These are phyloP conservation scores for Staurois parvus DNA, from an alignment of 2,797 vertebrate species.

Conservation along the genomic window DNA sequence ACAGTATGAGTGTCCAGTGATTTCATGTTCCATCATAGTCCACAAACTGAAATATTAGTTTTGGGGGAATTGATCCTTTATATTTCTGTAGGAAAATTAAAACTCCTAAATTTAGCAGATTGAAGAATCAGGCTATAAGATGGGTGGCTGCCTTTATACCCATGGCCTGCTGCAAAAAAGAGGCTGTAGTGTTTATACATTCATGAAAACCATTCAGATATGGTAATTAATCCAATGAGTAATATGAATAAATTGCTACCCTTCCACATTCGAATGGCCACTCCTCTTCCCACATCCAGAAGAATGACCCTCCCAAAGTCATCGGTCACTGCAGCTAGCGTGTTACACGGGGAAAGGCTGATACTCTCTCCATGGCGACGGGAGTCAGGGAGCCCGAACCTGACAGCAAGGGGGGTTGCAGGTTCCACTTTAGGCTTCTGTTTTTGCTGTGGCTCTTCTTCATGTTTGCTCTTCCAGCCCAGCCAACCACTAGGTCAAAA, in stretches of 20 bases:
- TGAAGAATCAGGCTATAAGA: no score
- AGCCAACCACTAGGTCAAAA: slow-evolving; percentile 89
- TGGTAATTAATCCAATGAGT: no score
- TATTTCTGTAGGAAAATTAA: no score
- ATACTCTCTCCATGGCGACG: slow-evolving; percentile 93
- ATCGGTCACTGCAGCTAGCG: slow-evolving; percentile 92
- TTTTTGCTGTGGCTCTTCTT: slow-evolving; percentile 89
- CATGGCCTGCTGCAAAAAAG: no score
- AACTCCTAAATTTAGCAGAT: no score
- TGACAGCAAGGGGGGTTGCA: slow-evolving; percentile 89
- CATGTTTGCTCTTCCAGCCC: slow-evolving; percentile 92
- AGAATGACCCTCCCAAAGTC: slow-evolving; percentile 94
- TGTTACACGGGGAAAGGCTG: slow-evolving; percentile 94
- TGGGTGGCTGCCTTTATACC: no score
- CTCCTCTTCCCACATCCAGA: slow-evolving; percentile 89
- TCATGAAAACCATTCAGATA: no score
- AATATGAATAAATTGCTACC: slow-evolving; percentile 72
- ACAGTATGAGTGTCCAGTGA: no score
- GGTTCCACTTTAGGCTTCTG: slow-evolving; percentile 96
- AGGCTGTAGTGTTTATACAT: no score
- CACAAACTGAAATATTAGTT: no score
- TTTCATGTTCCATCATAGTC: no score
- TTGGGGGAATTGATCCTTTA: no score
- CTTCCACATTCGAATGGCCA: slow-evolving; percentile 98
- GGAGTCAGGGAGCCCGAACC: slow-evolving; percentile 96